Evolutionary conservation across 2,888 invertebrate genomes (phyloP), one percentile per base, ranked within the genome.

Genomic region (Aphidius colemani): DNA sequence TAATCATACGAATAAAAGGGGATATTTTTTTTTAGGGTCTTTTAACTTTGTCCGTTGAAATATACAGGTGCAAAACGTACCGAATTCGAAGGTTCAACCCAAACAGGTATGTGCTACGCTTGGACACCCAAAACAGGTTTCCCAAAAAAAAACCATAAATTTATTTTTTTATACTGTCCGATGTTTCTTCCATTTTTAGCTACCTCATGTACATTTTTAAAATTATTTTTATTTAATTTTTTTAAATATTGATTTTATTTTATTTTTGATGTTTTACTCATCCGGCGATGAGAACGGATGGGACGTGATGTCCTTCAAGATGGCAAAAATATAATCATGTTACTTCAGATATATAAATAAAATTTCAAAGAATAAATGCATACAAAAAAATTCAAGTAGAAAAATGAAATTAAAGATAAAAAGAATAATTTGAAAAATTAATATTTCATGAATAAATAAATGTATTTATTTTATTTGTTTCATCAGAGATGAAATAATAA

Each of bases 81-180:
- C n/a, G 6, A 57, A 30, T 39, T 45, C 9, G 50, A 43, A 40
- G 18, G 30, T 51, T 46, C 9, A 53, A n/a, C 46, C 53, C 56
- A 56, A 46, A 60, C 48, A 61, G 48, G 50, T 55, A 55, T 44
- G 46, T 55, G 39, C 49, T 61, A 49, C 40, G 55, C 44, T 55
- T 9, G 51, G 46, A 60, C 48, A 61, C 46, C 48, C 57, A 53
- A 57, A 68, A 70, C 68, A 69, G 68, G 67, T 69, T 70, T 72
- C 72, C 71, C n/a, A n/a, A n/a, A 72, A 70, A 72, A 30, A 74
- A 76, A 75, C 67, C 71, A 30, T 30, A 30, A 30, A 30, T 30
- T 30, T 30, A 5, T 30, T 30, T 30, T 30, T 30, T 30, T 18
- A n/a, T 1, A 18, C 13, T 18, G 13, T 1, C 13, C 13, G 2